Percentiles rank a stretch among this genome's conserved stretches.
Conservation (phyloP, 2,113 vertebrate genomes). For the Vulpes vulpes region DNA sequence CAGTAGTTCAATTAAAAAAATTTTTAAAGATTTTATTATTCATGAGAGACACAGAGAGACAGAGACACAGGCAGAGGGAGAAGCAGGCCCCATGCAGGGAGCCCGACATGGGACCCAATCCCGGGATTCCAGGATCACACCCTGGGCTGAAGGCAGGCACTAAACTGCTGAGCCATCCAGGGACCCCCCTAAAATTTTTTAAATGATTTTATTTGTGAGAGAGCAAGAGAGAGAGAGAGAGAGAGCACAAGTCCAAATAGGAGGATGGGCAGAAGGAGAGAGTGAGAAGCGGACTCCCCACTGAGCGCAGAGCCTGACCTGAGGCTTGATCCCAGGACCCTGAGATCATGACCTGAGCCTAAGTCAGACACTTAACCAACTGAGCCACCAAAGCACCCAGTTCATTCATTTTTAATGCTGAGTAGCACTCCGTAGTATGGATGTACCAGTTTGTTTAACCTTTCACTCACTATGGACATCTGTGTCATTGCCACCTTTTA, state of each 20-base stretch:
- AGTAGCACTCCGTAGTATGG: neutral
- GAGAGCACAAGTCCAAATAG: neutral
- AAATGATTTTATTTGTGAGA: neutral
- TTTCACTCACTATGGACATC: neutral
- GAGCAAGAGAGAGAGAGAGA: neutral
- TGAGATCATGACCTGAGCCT: neutral
- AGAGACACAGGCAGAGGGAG: neutral
- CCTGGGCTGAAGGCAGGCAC: no score
- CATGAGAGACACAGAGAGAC: neutral
- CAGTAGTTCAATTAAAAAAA: neutral
- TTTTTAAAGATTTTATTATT: neutral
- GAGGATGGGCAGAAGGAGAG: neutral
- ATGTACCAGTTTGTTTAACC: neutral
- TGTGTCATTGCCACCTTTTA: neutral
- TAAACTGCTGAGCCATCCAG: no score
- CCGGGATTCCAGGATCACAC: no score
- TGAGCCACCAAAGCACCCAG: neutral
- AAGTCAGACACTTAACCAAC: neutral
- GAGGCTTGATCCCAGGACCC: neutral
- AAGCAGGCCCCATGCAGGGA: no score
- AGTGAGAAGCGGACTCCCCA: neutral
- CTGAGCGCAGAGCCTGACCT: neutral
- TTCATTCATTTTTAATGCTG: neutral
- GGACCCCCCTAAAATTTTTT: neutral
- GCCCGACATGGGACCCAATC: no score